Base-by-base conservation (phyloP, 30 jellyfish, hydroid and myxozoan species). In the Haliclystus octoradiatus region DNA sequence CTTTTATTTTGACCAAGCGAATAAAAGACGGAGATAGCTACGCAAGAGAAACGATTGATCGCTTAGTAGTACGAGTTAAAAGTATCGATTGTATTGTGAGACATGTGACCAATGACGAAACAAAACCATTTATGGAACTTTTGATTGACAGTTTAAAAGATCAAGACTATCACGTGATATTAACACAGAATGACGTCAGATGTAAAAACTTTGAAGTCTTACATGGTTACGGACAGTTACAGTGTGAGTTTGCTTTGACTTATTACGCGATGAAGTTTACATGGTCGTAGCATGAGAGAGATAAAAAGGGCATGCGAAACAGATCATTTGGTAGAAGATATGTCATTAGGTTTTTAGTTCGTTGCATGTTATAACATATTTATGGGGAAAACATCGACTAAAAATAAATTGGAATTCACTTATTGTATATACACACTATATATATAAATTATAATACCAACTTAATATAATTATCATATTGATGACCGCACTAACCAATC, bases 161-260 rank as follows among this genome's bases (percentile, higher is more conserved):
- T 1, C 88, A 73, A 33, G 81, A 65, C 28, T 81, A 72, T 52
- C 32, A 61, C 1, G 68, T 50, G 26, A 27, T 7, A 2, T n/a
- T 73, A 31, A 9, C 65, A 1, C 57, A 81, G 31, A 83, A 81
- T 22, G 35, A 78, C 0, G 83, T 74, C 60, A 13, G 64, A 28
- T 81, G 94, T 47, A 65, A 49, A 51, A 75, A 31, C 26, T 25
- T 53, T 30, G 35, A 75, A 31, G 65, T 46, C 5, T 31, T 75
- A 0, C 50, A 75, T 51, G 87, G 87, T 19, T 68, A 75, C 33
- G 32, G 87, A 49, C 65, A 40, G 27, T 75, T 67, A 53, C 26
- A 34, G 3, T 77, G 91, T 28, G 73, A 77, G 13, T 62, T 77
- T 28, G 35, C 26, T 22, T 4, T 77, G 26, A 68, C 34, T 1